These are phyloP conservation scores for Prionace glauca DNA, from an alignment of 2,797 vertebrate genomes.

Conservation along the genomic window DNA sequence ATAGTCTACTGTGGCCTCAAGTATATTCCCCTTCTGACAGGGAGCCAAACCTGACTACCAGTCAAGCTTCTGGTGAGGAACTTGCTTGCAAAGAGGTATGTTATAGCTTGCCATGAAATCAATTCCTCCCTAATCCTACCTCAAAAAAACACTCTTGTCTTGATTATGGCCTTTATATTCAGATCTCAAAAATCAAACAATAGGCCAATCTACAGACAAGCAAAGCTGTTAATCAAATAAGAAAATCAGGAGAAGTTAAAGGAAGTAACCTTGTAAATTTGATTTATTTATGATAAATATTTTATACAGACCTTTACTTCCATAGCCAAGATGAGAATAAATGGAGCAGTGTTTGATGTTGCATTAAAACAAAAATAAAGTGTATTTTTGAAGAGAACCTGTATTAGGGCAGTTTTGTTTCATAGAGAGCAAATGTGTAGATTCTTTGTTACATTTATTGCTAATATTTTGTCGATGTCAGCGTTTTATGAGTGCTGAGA, in stretches of 20 bases:
- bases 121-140: not conserved
- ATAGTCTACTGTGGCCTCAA: no score
- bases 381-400: not conserved
- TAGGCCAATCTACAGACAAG: not conserved
- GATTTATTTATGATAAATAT: not conserved
- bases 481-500: not conserved
- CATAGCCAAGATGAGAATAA: not conserved
- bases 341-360: not conserved
- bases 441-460: conserved; percentile 10
- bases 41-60: no score
- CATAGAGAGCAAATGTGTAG: not conserved
- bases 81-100: no score
- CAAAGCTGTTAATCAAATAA: not conserved
- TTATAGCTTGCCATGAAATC: not conserved
- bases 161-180: not conserved
- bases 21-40: no score
- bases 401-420: not conserved
- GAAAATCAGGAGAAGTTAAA: not conserved
- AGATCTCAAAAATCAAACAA: not conserved
- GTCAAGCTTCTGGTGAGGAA: no score
- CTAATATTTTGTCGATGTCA: not conserved
- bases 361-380: not conserved
- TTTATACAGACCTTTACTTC: not conserved
- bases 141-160: not conserved
- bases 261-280: not conserved